Percentiles rank a stretch among this genome's conserved stretches.
Evolutionary conservation across 2,797 vertebrate species (phyloP).

Genomic region (Neosilurus hyrtlii): DNA sequence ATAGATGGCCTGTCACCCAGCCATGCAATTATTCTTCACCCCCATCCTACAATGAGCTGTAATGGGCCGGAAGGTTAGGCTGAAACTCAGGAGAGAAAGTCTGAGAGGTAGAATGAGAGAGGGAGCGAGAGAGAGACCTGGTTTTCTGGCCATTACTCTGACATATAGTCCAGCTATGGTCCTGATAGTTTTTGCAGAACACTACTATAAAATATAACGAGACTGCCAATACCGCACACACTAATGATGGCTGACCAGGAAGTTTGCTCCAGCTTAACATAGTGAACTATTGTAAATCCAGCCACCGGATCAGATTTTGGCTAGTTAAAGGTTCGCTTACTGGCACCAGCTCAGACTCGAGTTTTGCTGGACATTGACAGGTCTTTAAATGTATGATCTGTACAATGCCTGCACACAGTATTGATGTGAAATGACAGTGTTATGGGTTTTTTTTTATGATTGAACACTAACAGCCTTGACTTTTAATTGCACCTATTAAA

Average conservation of each 20-base stretch:
- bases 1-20: slow-evolving; percentile 61
- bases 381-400: slow-evolving; percentile 20
- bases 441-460: slow-evolving; percentile 16
- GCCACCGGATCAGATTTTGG: slow-evolving; percentile 13
- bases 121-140: slow-evolving; percentile 17
- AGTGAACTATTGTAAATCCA: slow-evolving; percentile 34
- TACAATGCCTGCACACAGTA: neutral
- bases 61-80: slow-evolving; percentile 55
- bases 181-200: slow-evolving; percentile 51
- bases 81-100: slow-evolving; percentile 44
- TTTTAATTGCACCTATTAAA: slow-evolving; percentile 34
- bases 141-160: slow-evolving; percentile 50
- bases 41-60: slow-evolving; percentile 58
- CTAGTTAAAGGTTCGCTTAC: neutral
- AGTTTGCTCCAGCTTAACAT: slow-evolving; percentile 46
- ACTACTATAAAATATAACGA: slow-evolving; percentile 52
- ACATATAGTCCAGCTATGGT: slow-evolving; percentile 45
- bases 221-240: slow-evolving; percentile 46
- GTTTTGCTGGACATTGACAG: slow-evolving; percentile 31
- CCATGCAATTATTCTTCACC: slow-evolving; percentile 56
- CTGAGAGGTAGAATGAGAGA: slow-evolving; percentile 35
- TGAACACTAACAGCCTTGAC: slow-evolving; percentile 15
- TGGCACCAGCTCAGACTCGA: neutral
- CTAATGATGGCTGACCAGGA: slow-evolving; percentile 39
- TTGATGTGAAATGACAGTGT: slow-evolving; percentile 7